Evolutionary conservation across 2,113 vertebrate genomes (phyloP).

Genomic region (Pelusios castaneus): DNA sequence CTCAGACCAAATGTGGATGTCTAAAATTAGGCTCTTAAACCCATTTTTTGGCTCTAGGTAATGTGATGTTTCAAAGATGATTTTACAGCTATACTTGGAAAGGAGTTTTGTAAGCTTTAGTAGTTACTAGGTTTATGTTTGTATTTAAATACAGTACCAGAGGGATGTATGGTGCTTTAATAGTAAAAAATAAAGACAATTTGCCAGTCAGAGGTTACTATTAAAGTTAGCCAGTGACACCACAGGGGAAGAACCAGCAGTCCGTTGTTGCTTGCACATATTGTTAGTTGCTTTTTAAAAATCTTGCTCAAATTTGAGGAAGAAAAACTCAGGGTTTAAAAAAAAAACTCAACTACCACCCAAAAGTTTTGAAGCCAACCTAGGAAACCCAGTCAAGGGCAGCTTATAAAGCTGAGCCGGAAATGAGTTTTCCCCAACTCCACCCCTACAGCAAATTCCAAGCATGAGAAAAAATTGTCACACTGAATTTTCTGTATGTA

Average conservation of each 20-base stretch:
- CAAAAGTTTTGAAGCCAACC: not conserved
- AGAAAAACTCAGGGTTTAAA: not conserved
- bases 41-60: conserved; percentile 1
- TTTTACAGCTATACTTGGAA: accelerated
- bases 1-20: not conserved
- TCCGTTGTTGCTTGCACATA: not conserved
- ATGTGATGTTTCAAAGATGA: conserved; percentile 8
- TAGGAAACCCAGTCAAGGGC: not conserved
- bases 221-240: not conserved
- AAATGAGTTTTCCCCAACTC: not conserved
- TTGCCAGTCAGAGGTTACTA: not conserved
- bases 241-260: not conserved
- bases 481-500: not conserved
- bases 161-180: not conserved
- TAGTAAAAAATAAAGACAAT: not conserved
- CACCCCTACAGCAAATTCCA: not conserved
- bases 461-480: not conserved
- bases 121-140: not conserved
- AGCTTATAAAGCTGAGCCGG: not conserved
- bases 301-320: not conserved
- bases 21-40: conserved; percentile 32
- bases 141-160: not conserved
- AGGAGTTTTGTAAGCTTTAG: not conserved
- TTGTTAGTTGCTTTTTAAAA: not conserved
- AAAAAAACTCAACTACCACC: not conserved